These are phyloP conservation scores for Adoxophyes honmai DNA, from an alignment of 1,140 invertebrate genomes.

Conservation along the genomic window DNA sequence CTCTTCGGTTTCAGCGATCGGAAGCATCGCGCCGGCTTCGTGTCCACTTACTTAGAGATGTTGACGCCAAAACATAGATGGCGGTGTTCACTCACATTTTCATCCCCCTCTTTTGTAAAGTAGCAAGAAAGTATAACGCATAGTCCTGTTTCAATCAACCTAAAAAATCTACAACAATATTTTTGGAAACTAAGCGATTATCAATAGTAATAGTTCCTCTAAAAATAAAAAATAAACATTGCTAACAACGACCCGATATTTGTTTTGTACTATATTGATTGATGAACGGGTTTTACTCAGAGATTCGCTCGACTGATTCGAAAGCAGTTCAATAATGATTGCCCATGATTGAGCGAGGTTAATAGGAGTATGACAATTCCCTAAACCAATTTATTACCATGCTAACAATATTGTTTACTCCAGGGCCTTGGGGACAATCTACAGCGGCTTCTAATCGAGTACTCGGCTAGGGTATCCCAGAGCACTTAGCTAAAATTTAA, in stretches of 20 bases:
- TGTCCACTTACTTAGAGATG: constrained; percentile 15
- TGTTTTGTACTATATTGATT: too few species aligned
- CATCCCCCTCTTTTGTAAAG: background rate
- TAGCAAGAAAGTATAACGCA: background rate
- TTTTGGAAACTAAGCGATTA: too few species aligned
- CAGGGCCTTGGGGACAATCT: background rate
- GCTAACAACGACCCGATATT: too few species aligned
- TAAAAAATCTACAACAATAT: too few species aligned
- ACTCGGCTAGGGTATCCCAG: background rate
- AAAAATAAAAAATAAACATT: too few species aligned
- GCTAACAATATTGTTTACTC: constrained; percentile 11
- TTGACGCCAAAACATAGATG: constrained; percentile 36
- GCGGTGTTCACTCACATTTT: constrained; percentile 31
- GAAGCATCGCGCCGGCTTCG: constrained; percentile 43
- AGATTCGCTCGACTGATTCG: background rate
- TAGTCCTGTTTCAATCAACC: too few species aligned
- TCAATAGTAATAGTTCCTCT: too few species aligned
- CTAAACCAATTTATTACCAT: constrained; percentile 8
- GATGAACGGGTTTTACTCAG: too few species aligned
- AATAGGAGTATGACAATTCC: constrained; percentile 10
- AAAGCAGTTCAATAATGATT: constrained; percentile 1
- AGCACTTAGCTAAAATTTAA: too few species aligned
- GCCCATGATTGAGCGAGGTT: background rate
- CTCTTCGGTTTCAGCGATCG: constrained; percentile 63
- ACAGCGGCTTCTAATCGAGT: background rate